Evolutionary conservation across 2,113 vertebrate species (phyloP).

Genomic region (Aspidoscelis tigris): DNA sequence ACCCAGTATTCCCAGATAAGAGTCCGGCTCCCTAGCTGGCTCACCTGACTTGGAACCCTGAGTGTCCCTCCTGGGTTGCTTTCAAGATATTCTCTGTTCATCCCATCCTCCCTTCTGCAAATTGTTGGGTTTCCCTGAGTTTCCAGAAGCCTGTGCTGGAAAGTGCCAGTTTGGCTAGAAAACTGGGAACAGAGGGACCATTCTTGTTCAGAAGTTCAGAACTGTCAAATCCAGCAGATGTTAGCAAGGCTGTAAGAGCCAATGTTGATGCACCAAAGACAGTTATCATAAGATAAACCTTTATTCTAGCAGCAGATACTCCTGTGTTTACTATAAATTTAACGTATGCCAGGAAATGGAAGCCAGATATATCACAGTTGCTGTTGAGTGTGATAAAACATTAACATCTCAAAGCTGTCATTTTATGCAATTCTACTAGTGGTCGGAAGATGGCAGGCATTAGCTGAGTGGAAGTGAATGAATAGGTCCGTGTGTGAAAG

Average conservation of each 20-base stretch:
- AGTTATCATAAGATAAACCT: neutral
- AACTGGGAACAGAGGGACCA: no score
- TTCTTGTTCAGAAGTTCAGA: neutral
- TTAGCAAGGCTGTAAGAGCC: neutral
- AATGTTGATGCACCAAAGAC: neutral
- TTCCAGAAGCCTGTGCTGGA: no score
- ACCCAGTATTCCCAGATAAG: no score
- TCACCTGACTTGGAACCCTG: no score
- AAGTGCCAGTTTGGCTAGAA: no score
- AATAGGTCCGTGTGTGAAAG: no score
- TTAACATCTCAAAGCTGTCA: no score
- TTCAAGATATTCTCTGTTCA: no score
- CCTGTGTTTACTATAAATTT: neutral
- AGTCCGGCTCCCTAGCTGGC: no score
- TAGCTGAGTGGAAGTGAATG: conserved; percentile 23
- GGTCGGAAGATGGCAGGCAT: conserved; percentile 64
- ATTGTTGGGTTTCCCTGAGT: no score
- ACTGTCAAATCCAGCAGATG: neutral
- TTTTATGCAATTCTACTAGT: conserved; percentile 36
- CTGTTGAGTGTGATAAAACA: neutral
- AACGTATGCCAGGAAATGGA: neutral
- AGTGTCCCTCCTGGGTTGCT: no score
- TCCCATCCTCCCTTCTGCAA: no score
- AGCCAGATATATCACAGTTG: neutral
- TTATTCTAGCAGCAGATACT: neutral